These are phyloP conservation scores for Portunus trituberculatus DNA, from an alignment of 1,140 invertebrate species.

Conservation along the genomic window DNA sequence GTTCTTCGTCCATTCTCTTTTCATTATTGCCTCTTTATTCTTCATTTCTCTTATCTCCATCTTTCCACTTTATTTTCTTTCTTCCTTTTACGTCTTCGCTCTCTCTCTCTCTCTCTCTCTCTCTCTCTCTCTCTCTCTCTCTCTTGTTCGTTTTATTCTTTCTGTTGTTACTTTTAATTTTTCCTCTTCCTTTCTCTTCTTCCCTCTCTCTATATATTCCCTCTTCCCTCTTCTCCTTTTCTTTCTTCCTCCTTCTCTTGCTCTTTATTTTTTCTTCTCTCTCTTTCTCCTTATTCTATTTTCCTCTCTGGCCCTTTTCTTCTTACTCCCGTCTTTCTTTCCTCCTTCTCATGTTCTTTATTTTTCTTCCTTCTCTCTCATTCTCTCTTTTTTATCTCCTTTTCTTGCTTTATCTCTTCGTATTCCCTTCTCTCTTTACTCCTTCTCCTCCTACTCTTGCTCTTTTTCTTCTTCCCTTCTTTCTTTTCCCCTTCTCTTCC, in stretches of 20 bases:
- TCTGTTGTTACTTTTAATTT: too few relatives aligned
- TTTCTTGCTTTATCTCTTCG: too few relatives aligned
- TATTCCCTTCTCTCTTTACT: too few relatives aligned
- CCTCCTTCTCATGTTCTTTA: too few relatives aligned
- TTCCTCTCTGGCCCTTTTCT: too few relatives aligned
- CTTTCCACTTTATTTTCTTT: background rate
- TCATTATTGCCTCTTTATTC: background rate
- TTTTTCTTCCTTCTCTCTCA: too few relatives aligned
- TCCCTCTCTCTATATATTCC: background rate
- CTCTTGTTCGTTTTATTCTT: background rate
- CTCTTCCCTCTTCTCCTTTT: background rate
- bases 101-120: background rate
- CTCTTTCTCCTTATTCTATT: too few relatives aligned
- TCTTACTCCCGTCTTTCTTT: too few relatives aligned
- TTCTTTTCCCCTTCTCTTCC: background rate
- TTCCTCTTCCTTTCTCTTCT: background rate
- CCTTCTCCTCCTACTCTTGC: too few relatives aligned
- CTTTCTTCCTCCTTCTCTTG: too few relatives aligned
- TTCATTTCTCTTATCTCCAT: background rate
- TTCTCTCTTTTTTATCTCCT: too few relatives aligned
- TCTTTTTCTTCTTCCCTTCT: background rate
- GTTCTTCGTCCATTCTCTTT: background rate
- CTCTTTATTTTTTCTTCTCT: too few relatives aligned
- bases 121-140: background rate
- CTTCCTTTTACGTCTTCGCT: background rate